phyloP scores from a whole-genome alignment of 2,797 vertebrate genomes.

The Halcyon chelicuti region DNA sequence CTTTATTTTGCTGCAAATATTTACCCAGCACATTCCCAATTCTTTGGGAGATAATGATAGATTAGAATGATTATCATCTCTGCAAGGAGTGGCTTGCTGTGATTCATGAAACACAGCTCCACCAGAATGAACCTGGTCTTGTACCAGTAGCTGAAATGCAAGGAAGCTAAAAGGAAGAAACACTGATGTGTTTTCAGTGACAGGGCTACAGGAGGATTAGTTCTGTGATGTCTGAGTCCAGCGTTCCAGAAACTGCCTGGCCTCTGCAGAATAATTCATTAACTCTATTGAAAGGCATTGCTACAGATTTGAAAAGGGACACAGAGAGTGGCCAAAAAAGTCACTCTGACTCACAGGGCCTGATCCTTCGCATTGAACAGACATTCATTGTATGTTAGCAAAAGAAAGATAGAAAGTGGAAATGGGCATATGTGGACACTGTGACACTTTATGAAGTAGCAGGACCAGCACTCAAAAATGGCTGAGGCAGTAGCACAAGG shows the following conservation, averaged over 20 bases:
- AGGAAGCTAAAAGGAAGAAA: slow-evolving; percentile 4
- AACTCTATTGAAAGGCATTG: slow-evolving; percentile 28
- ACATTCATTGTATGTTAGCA: neutral
- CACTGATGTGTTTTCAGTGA: neutral
- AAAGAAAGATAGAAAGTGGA: neutral
- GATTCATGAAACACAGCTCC: neutral
- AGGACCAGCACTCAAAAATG: neutral
- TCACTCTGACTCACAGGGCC: neutral
- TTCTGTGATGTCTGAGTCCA: slow-evolving; percentile 44
- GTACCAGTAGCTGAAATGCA: neutral
- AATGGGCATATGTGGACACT: neutral
- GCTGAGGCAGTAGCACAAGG: neutral
- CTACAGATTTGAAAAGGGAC: neutral
- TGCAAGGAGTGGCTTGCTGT: neutral
- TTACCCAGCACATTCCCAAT: neutral
- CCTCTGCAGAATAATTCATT: slow-evolving; percentile 33
- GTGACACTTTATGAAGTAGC: neutral
- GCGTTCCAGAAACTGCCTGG: slow-evolving; percentile 8
- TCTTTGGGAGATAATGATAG: neutral
- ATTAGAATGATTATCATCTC: neutral
- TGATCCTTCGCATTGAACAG: neutral
- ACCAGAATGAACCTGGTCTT: neutral
- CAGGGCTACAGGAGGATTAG: slow-evolving; percentile 23
- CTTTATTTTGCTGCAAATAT: slow-evolving; percentile 3
- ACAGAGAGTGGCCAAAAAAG: neutral